Base-by-base conservation (phyloP, 2,888 invertebrate species). In the Machimus atricapillus region DNA sequence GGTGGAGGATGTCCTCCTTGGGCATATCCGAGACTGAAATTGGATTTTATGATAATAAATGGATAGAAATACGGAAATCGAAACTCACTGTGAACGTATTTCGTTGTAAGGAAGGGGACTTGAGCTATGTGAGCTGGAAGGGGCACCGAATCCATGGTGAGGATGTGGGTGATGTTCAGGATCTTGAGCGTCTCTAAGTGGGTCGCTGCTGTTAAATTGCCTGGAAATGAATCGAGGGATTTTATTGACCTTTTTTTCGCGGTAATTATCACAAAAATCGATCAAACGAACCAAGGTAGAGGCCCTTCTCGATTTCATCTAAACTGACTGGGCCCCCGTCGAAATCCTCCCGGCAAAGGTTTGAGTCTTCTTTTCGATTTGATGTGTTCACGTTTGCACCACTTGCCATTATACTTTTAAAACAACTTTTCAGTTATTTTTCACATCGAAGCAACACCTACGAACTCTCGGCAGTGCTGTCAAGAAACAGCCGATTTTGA, bases 91-190 rank as follows among this genome's bases (percentile, higher is more conserved):
- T 96, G 96, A 87, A 97, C 94, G 92, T 95, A 97, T 91, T 96
- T 96, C 73, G 95, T 95, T 74, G 93, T 94, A 37, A 97, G 92
- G 89, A 95, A 94, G 81, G 94, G 94, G 56, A 96, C 93, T 89
- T 96, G 95, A 56, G 95, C 93, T 86, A 97, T 95, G 88, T 95
- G 95, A 89, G 95, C 93, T 0, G 97, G 97, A 89, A 98, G 92
- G 0, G 97, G 97, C 90, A 97, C 96, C 16, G 97, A 95, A 91
- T 97, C 97, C 87, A 97, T 94, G 0, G 97, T 97, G 78, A 98
- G 93, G 89, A 98, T 96, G 91, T 97, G 95, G 1, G 95, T 95
- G 87, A 97, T 95, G 89, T 95, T 94, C 37, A 95, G 93, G 79
- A 94, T 94, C 87, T 94, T 94, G 87, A 97, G 90, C 43, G 95